These are phyloP conservation scores for Tachyglossus aculeatus DNA, from an alignment of 2,797 vertebrate species.

Conservation along the genomic window DNA sequence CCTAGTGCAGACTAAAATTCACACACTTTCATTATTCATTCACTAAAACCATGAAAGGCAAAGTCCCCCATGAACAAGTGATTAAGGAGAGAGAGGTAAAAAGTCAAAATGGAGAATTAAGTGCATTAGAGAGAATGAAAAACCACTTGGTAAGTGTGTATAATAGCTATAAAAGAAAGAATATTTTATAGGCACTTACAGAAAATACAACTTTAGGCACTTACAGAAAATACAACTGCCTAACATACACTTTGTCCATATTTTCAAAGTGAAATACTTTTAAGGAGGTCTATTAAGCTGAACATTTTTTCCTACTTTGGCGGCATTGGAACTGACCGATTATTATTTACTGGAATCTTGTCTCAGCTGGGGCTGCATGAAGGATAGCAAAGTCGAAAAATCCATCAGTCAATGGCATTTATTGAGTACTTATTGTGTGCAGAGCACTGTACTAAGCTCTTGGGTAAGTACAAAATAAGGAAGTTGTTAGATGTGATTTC, in stretches of 20 bases:
- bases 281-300: constrained; percentile 35
- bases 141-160: neutral
- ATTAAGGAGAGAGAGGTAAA: neutral
- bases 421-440: too few relatives aligned
- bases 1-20: neutral
- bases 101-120: neutral
- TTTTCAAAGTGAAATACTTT: constrained; percentile 14
- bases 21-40: neutral
- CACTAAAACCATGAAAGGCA: neutral
- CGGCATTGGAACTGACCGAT: constrained; percentile 34
- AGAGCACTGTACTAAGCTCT: too few relatives aligned
- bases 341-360: constrained; percentile 34
- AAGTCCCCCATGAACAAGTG: neutral
- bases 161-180: neutral
- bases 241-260: neutral
- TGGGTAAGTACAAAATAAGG: too few relatives aligned
- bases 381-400: too few relatives aligned
- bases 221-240: neutral
- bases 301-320: constrained; percentile 40
- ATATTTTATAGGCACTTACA: neutral
- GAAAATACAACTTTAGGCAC: neutral
- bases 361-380: too few relatives aligned
- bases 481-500: too few relatives aligned
- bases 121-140: neutral
- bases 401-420: too few relatives aligned